These are phyloP conservation scores for Hemaris fuciformis DNA, from an alignment of 2,888 invertebrate species.

Conservation along the genomic window DNA sequence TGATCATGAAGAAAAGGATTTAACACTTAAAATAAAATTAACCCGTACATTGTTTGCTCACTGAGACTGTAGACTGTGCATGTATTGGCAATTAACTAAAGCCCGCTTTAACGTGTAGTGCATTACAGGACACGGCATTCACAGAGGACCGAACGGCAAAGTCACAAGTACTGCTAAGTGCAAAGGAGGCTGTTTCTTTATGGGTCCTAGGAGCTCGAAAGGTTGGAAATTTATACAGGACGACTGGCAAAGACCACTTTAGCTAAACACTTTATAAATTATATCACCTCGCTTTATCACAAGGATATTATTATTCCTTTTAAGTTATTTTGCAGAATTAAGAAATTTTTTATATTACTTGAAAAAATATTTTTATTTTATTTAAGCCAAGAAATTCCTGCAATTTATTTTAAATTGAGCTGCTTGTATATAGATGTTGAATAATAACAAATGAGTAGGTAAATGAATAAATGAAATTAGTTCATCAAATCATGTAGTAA, in stretches of 20 bases:
- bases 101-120: constrained; percentile 78
- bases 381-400: neutral
- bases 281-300: constrained; percentile 30
- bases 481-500: neutral
- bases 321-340: neutral
- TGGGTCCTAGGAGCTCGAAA: constrained; percentile 96
- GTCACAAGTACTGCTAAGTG: constrained; percentile 92
- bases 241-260: constrained; percentile 49
- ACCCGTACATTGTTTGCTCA: constrained; percentile 31
- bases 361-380: neutral
- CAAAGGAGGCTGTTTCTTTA: constrained; percentile 96
- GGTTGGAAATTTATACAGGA: constrained; percentile 83
- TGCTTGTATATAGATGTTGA: neutral
- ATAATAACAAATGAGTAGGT: neutral
- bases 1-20: neutral
- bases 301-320: neutral
- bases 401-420: neutral
- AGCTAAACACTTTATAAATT: constrained; percentile 30
- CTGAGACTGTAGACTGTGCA: constrained; percentile 57
- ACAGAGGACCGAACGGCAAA: constrained; percentile 84
- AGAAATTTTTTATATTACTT: neutral
- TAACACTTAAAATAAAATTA: constrained; percentile 3
- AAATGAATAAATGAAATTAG: neutral
- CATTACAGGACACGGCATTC: constrained; percentile 87
- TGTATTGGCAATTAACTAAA: constrained; percentile 74